Conservation (phyloP, 2,888 invertebrate genomes). For the Melikaiella ostensackeni region DNA sequence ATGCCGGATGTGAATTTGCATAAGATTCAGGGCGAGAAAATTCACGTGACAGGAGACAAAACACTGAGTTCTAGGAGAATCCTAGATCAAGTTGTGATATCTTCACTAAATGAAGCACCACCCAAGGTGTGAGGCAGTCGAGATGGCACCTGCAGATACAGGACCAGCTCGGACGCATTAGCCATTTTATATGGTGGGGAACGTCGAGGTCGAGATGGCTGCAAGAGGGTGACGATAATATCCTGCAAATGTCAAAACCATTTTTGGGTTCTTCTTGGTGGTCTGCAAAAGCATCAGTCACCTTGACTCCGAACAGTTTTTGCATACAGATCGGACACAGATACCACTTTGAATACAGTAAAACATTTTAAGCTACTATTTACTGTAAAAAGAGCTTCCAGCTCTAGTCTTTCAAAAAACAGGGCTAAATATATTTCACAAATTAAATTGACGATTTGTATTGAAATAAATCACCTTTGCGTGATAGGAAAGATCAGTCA, state of each 20-base stretch:
- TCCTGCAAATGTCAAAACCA: slow-evolving; percentile 36
- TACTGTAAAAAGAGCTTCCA: not conserved
- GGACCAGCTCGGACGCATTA: slow-evolving; percentile 66
- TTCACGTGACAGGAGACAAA: slow-evolving; percentile 67
- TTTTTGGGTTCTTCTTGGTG: slow-evolving; percentile 19
- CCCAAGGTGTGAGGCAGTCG: slow-evolving; percentile 73
- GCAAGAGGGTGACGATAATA: slow-evolving; percentile 40
- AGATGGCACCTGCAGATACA: slow-evolving; percentile 71
- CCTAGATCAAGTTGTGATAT: slow-evolving; percentile 67
- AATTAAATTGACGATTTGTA: not conserved
- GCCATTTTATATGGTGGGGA: slow-evolving; percentile 64
- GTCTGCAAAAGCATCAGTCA: slow-evolving; percentile 19
- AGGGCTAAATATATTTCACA: not conserved
- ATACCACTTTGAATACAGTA: not conserved
- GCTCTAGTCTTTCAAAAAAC: not conserved
- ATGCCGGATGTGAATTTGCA: slow-evolving; percentile 56
- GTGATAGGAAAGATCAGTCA: not conserved
- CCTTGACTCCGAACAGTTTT: slow-evolving; percentile 1
- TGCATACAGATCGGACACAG: slow-evolving; percentile 52
- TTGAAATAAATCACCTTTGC: not conserved
- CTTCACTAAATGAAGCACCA: slow-evolving; percentile 70
- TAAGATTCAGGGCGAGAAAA: slow-evolving; percentile 59
- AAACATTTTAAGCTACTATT: not conserved
- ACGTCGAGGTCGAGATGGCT: slow-evolving; percentile 34
- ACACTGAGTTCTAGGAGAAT: slow-evolving; percentile 60